Base-by-base conservation (phyloP, 2,113 vertebrate genomes). In the Ariopsis seemanni region DNA sequence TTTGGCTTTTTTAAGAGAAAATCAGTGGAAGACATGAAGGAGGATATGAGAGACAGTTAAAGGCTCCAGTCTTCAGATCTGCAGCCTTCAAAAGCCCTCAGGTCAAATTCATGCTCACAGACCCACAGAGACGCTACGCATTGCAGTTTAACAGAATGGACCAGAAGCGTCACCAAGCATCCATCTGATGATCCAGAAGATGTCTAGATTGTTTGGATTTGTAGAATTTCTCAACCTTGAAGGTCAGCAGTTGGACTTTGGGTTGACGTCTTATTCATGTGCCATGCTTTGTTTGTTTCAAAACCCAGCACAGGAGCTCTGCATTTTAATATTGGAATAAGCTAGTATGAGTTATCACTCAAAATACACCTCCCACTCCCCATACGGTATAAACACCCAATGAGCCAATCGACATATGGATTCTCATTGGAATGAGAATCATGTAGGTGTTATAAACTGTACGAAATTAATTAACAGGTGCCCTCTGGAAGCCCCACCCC, bases 1-100 rank as follows among this genome's bases (percentile, higher is more conserved):
- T 88, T 94, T 89, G 95, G 95, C 86, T 96, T 96, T 92, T 96
- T 96, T 88, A 96, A 94, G 92, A 94, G 95, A 92, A 95, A 94
- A 95, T 91, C 93, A 53, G 91, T 92, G 85, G 93, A 95, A 53
- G 94, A 92, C 42, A 91, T 94, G 84, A 95, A 96, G 82, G 93
- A 95, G 52, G 94, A 95, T 3, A 93, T 93, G 89, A 93, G 90
- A 90, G 93, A 95, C 84, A 93, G 91, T 93, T 60, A 42, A 82
- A 42, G 22, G 63, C n/a, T 89, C 42, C 48, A 71, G 60, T 30
- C 10, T 42, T 53, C 53, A 71, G 57, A 12, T 86, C 48, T 75
- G 57, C 83, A 82, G 58, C 58, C 48, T 63, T 62, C 50, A 30
- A 69, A 80, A 89, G 34, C 27, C 88, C 86, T 85, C 87, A 65